phyloP scores from a whole-genome alignment of 2,797 vertebrate species.

The Pyrocephalus nanus region DNA sequence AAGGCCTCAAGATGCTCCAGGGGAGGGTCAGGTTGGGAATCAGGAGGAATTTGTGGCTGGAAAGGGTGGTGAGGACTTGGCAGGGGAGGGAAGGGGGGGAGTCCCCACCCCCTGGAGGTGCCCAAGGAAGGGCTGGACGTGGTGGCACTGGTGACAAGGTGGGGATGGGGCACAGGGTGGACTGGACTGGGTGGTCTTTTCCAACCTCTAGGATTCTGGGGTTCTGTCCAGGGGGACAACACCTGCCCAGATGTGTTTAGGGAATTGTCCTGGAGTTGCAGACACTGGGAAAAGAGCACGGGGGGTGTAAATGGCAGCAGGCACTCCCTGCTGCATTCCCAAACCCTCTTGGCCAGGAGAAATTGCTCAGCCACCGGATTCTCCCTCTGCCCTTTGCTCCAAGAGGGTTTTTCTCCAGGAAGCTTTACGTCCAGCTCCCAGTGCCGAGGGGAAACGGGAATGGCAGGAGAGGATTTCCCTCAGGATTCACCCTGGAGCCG shows the following conservation, averaged over 20 bases:
- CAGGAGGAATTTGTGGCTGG: neutral
- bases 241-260: neutral
- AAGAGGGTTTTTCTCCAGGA: neutral
- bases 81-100: neutral
- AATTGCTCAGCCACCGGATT: accelerated
- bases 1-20: neutral
- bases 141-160: neutral
- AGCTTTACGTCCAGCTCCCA: accelerated
- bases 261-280: neutral
- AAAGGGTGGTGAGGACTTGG: neutral
- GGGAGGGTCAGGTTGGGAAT: neutral
- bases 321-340: accelerated
- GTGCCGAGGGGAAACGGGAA: neutral
- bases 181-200: neutral
- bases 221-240: neutral
- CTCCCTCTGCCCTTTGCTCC: neutral
- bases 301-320: neutral
- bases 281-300: neutral
- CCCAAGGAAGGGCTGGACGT: neutral
- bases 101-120: neutral
- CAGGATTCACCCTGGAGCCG: neutral
- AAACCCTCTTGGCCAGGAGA: neutral
- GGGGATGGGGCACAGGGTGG: neutral
- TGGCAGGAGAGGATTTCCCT: neutral
- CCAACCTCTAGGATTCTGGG: neutral